These are phyloP conservation scores for Ridgeia piscesae DNA, from an alignment of 1,140 invertebrate genomes.

Conservation along the genomic window DNA sequence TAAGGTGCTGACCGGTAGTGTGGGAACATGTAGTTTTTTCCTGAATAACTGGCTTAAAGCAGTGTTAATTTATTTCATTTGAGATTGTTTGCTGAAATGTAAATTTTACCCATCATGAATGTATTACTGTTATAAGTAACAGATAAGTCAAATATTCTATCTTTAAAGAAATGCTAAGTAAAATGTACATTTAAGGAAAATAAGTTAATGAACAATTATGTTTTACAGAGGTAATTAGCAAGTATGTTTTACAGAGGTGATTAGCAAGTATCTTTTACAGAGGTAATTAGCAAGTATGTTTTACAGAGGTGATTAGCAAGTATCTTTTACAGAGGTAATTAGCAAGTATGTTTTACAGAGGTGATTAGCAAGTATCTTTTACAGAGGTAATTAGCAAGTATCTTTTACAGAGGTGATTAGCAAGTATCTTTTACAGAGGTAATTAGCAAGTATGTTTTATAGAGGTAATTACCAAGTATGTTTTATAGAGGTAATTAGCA, in stretches of 20 bases:
- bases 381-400: background rate
- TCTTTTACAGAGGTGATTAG: background rate
- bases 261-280: no score
- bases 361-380: no score
- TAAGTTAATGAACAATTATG: no score
- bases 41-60: background rate
- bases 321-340: background rate
- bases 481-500: background rate
- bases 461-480: no score
- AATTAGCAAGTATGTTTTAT: background rate
- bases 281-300: background rate
- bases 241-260: background rate
- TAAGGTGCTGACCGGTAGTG: background rate
- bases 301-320: no score
- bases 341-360: background rate
- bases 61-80: background rate
- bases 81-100: background rate
- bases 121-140: background rate
- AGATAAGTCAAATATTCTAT: no score
- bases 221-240: background rate
- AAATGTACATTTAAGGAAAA: no score
- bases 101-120: background rate
- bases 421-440: background rate
- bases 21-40: background rate
- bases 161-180: no score